phyloP scores from a whole-genome alignment of 2,888 invertebrate genomes.

The Notocelia uddmanniana region DNA sequence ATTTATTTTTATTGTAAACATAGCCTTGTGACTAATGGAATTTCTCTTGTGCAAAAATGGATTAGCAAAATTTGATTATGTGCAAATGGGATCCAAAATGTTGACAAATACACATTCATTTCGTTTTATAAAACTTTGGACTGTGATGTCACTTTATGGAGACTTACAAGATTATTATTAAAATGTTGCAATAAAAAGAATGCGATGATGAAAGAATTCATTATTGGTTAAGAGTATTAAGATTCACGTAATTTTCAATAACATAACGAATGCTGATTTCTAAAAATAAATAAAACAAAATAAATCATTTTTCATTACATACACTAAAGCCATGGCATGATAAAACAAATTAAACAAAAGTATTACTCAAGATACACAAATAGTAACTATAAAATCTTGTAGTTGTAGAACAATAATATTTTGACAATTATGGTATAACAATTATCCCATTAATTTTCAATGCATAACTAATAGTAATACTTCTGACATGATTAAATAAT shows the following conservation, averaged over 20 bases:
- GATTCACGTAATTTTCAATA: conserved; percentile 5
- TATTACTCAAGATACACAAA: background rate
- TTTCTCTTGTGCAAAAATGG: background rate
- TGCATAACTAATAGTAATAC: conserved; percentile 13
- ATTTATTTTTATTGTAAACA: conserved; percentile 9
- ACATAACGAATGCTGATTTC: background rate
- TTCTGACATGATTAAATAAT: conserved; percentile 19
- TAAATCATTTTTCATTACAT: conserved; percentile 16
- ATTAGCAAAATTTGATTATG: conserved; percentile 18
- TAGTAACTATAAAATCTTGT: conserved; percentile 3
- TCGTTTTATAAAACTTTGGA: background rate
- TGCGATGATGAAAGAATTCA: background rate
- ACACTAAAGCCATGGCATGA: background rate
- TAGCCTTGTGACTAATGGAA: conserved; percentile 5
- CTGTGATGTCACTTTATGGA: conserved; percentile 19
- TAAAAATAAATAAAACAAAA: conserved; percentile 5
- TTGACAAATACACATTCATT: conserved; percentile 40
- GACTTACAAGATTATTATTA: background rate
- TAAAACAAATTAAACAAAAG: conserved; percentile 1
- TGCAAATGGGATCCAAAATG: conserved; percentile 57
- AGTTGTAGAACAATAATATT: background rate
- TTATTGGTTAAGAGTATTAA: conserved; percentile 19
- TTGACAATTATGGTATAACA: conserved; percentile 17
- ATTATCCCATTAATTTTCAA: conserved; percentile 10
- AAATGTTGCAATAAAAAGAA: background rate